phyloP scores from a whole-genome alignment of 2,888 invertebrate species.

The Deilephila porcellus region DNA sequence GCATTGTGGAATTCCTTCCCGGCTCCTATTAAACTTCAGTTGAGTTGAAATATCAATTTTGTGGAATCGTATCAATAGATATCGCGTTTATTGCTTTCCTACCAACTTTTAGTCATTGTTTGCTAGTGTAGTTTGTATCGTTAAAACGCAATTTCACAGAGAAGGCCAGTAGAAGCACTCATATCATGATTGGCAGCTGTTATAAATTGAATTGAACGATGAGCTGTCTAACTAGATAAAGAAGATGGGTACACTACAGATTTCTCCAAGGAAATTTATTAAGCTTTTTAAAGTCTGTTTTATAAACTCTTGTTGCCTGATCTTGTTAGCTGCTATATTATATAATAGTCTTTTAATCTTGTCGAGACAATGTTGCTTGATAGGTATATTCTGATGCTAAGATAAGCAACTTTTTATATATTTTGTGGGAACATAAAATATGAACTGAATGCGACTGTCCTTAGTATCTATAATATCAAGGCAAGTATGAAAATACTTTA shows the following conservation, averaged over 20 bases:
- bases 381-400: too few relatives aligned
- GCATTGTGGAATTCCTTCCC: neutral
- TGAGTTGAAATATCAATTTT: neutral
- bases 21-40: conserved; percentile 1
- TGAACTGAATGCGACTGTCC: neutral
- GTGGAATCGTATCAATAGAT: neutral
- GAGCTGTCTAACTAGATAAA: neutral
- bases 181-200: neutral
- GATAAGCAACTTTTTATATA: too few relatives aligned
- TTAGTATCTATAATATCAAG: neutral
- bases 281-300: too few relatives aligned
- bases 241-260: neutral
- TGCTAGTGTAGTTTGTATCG: neutral
- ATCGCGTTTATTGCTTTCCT: neutral
- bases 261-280: neutral
- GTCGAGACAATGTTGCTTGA: too few relatives aligned
- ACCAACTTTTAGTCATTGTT: conserved; percentile 2
- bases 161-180: neutral
- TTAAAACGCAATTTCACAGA: neutral
- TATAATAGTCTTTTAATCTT: too few relatives aligned
- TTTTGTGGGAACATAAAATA: too few relatives aligned
- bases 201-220: neutral
- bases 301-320: too few relatives aligned
- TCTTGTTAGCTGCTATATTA: too few relatives aligned
- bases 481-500: neutral